phyloP scores from a whole-genome alignment of 2,888 invertebrate species.

The Esperia sulphurella region DNA sequence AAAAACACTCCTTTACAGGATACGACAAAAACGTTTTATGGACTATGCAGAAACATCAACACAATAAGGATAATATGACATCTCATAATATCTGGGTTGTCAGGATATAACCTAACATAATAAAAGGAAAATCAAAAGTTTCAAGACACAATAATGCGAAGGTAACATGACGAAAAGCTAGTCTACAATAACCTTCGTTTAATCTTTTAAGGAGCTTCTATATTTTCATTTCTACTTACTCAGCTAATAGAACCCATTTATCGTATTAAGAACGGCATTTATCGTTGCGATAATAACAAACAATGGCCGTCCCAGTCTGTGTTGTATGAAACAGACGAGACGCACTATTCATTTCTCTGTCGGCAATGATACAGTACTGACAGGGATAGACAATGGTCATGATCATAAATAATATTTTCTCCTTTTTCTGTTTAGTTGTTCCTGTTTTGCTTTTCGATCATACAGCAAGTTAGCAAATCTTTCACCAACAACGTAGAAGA shows the following conservation, averaged over 20 bases:
- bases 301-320: slow-evolving; percentile 5
- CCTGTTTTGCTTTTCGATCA: background rate
- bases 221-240: slow-evolving; percentile 5
- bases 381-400: slow-evolving; percentile 1
- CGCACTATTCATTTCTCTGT: slow-evolving; percentile 7
- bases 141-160: background rate
- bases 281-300: slow-evolving; percentile 16
- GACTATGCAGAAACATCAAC: no score
- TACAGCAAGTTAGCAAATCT: no score
- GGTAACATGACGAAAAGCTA: background rate
- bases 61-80: no score
- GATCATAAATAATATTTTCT: slow-evolving; percentile 1
- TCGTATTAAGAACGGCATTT: slow-evolving; percentile 20
- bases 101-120: no score
- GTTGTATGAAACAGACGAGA: slow-evolving; percentile 1
- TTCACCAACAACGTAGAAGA: no score
- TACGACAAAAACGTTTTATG: no score
- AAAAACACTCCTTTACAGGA: no score
- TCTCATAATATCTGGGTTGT: no score
- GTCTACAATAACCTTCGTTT: background rate
- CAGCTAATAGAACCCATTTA: slow-evolving; percentile 15
- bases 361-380: background rate
- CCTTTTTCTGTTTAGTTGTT: background rate
- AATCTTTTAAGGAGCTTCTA: background rate
- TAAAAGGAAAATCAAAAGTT: no score